Evolutionary conservation across 2,113 vertebrate genomes (phyloP).

Genomic region (Pyxicephalus adspersus): DNA sequence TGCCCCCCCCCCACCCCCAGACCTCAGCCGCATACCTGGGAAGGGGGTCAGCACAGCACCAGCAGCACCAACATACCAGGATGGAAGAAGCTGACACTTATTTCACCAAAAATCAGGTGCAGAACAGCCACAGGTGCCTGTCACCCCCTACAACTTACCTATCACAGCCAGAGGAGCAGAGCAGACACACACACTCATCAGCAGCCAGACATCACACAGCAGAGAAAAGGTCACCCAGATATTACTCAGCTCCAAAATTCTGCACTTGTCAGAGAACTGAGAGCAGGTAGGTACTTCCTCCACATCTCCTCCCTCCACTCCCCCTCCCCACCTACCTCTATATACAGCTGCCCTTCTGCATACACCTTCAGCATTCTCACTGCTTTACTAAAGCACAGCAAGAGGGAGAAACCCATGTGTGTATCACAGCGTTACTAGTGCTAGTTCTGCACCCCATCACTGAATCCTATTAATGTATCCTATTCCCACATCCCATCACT

Average conservation of each 20-base stretch:
- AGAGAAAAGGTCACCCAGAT: conserved; percentile 84
- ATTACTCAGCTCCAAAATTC: conserved; percentile 67
- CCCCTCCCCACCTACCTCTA: conserved; percentile 65
- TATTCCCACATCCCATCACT: neutral
- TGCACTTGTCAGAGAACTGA: conserved; percentile 70
- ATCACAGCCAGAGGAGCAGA: conserved; percentile 75
- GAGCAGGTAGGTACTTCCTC: conserved; percentile 41
- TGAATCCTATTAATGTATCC: neutral
- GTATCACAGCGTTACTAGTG: neutral
- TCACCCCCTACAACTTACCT: conserved; percentile 77
- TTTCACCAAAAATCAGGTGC: conserved; percentile 12
- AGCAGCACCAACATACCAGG: too few species aligned
- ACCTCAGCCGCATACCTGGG: too few species aligned
- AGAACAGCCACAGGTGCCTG: conserved; percentile 58
- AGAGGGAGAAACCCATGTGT: neutral
- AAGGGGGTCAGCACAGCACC: too few species aligned
- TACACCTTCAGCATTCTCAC: neutral
- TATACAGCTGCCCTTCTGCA: conserved; percentile 23
- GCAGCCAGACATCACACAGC: conserved; percentile 82
- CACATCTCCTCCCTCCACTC: conserved; percentile 74
- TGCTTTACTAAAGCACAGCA: too few species aligned
- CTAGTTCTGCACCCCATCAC: neutral
- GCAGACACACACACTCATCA: conserved; percentile 76
- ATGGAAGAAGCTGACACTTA: too few species aligned
- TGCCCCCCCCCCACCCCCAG: too few species aligned